Evolutionary conservation across 2,888 invertebrate genomes (phyloP), one percentile per base, ranked within the genome.

Genomic region (Osmoderma eremita): DNA sequence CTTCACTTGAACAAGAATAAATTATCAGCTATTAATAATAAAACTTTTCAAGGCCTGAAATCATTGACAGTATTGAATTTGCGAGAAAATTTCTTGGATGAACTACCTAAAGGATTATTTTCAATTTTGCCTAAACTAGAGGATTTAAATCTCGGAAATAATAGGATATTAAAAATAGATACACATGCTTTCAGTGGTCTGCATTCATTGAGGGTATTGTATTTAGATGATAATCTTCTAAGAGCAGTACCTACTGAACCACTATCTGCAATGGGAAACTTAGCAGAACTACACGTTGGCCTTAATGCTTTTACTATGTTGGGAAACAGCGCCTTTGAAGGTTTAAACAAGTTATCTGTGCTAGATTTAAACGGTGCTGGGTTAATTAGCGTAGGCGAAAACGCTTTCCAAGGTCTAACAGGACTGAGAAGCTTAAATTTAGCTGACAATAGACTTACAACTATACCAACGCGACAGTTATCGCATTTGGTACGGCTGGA

Each of bases 1-100:
- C 83, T 95, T 45, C 93, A 94, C 77, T 84, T 95, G 36, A 91
- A 92, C 80, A 90, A 92, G 78, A 95, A 95, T 80, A 94, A 93
- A 83, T 87, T 95, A 77, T 93, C 94, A 0, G 88, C 90, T 39
- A 86, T 95, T 20, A 89, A 88, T 61, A 93, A 93, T 80, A 87
- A 86, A 69, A 94, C 94, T 8, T 94, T 94, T 77, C 88, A 88
- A 76, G 93, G 94, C 0, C 83, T 94, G 48, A 88, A 88, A 73
- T 90, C 90, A 3, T 82, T 94, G 67, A 92, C 91, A 3, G 92
- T 94, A 42, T 84, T 95, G 56, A 94, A 93, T 81, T 82, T 95
- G 63, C 86, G 92, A 62, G 90, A 91, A 73, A 95, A 95, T 82
- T 91, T 92, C 75, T 82, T 95, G 61, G 93, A 93, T 78, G 91